Evolutionary conservation across 2,888 invertebrate genomes (phyloP).

Genomic region (Belgica antarctica): DNA sequence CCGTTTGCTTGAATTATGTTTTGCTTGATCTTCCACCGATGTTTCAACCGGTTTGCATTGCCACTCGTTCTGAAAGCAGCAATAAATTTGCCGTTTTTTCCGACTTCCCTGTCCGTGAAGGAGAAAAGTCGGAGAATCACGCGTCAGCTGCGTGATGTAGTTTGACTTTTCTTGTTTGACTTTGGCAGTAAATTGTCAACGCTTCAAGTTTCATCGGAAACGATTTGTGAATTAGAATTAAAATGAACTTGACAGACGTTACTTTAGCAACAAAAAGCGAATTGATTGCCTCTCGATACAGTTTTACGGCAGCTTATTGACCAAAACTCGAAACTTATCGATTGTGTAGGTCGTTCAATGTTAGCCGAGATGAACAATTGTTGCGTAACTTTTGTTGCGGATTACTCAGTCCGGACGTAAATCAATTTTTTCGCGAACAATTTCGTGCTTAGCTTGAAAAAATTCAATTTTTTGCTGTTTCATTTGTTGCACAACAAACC

Average conservation of each 20-base stretch:
- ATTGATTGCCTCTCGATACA: constrained; percentile 2
- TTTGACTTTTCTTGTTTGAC: neutral
- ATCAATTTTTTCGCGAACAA: neutral
- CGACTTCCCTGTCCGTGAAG: neutral
- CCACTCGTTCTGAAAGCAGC: too few relatives aligned
- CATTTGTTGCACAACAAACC: neutral
- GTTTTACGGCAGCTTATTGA: too few relatives aligned
- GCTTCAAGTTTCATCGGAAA: neutral
- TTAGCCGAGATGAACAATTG: too few relatives aligned
- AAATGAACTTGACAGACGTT: neutral
- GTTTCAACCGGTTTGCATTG: neutral
- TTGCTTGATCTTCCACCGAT: neutral
- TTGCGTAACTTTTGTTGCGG: neutral
- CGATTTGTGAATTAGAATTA: neutral
- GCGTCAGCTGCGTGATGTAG: constrained; percentile 25
- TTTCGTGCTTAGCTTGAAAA: neutral
- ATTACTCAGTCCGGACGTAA: neutral
- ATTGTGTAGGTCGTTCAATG: too few relatives aligned
- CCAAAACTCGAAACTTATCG: too few relatives aligned
- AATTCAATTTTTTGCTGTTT: neutral
- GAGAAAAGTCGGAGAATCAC: neutral
- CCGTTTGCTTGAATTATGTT: neutral
- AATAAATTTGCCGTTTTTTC: neutral
- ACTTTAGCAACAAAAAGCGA: neutral
- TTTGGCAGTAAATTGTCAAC: neutral